These are phyloP conservation scores for Eristalinus sepulchralis DNA, from an alignment of 2,888 invertebrate species.

Conservation along the genomic window DNA sequence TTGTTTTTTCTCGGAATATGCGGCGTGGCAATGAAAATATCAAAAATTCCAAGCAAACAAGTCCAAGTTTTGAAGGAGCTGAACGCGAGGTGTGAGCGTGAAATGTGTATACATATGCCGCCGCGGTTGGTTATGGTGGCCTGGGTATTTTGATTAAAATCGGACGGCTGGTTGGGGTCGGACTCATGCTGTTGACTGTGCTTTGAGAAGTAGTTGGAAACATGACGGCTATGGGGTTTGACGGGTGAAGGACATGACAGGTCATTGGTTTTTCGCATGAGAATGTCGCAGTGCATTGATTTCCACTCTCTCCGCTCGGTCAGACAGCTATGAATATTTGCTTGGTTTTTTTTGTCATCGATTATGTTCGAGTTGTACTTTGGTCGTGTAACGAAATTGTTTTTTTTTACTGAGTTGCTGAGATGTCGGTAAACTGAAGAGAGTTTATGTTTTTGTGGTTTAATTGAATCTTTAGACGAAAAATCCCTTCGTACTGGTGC, in stretches of 20 bases:
- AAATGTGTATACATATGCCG: background rate
- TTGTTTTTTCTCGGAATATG: conserved; percentile 5
- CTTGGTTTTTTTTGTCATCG: background rate
- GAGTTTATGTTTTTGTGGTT: too few relatives aligned
- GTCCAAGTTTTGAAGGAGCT: background rate
- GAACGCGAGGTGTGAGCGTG: background rate
- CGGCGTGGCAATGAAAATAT: conserved; percentile 40
- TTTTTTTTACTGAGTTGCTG: background rate
- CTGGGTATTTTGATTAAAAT: background rate
- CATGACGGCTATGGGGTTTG: background rate
- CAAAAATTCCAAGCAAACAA: conserved; percentile 41
- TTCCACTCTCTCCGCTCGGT: background rate
- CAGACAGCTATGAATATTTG: background rate
- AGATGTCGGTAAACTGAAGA: background rate
- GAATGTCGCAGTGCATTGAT: background rate
- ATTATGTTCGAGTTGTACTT: background rate
- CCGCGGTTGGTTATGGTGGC: background rate
- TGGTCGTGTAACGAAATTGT: background rate
- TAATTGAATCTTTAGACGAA: too few relatives aligned
- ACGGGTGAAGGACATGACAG: background rate
- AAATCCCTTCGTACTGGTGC: too few relatives aligned
- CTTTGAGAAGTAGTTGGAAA: background rate
- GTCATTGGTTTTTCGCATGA: background rate
- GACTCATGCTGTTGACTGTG: background rate
- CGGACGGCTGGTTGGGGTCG: background rate